A percentile compares a stretch with the other conserved stretches of the same genome.
Evolutionary conservation across 2,888 invertebrate species (phyloP).

Genomic region (Phyto melanocephala): DNA sequence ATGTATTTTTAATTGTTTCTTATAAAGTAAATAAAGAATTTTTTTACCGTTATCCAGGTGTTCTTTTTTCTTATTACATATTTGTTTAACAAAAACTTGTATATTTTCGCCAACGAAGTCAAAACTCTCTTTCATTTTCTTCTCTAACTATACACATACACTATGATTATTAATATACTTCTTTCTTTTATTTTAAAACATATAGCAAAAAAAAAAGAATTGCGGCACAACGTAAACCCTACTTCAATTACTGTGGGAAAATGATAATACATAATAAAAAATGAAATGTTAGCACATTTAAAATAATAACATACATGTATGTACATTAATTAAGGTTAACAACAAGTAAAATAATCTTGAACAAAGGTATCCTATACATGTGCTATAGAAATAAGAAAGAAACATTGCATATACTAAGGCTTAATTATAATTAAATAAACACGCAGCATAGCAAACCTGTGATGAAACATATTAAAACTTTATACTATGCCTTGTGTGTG

Average conservation of each 20-base stretch:
- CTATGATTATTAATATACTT: too few species aligned
- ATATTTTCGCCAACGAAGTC: too few species aligned
- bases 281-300: constrained; percentile 31
- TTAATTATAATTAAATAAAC: constrained; percentile 49
- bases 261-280: constrained; percentile 3
- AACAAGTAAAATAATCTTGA: not conserved
- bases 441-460: constrained; percentile 6
- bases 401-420: constrained; percentile 51
- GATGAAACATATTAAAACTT: constrained; percentile 8
- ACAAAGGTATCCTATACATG: constrained; percentile 33
- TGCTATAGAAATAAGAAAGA: not conserved
- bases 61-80: too few species aligned
- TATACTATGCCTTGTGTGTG: not conserved
- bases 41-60: too few species aligned
- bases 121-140: too few species aligned
- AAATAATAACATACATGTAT: constrained; percentile 25
- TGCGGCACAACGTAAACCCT: not conserved
- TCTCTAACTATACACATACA: too few species aligned
- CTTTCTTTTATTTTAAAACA: too few species aligned
- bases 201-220: not conserved
- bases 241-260: constrained; percentile 31
- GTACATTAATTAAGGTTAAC: not conserved
- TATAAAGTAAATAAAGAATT: too few species aligned
- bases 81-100: too few species aligned
- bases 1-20: too few species aligned